Conservation (phyloP, 1,140 invertebrate species). For the Anoplolepis gracilipes region DNA sequence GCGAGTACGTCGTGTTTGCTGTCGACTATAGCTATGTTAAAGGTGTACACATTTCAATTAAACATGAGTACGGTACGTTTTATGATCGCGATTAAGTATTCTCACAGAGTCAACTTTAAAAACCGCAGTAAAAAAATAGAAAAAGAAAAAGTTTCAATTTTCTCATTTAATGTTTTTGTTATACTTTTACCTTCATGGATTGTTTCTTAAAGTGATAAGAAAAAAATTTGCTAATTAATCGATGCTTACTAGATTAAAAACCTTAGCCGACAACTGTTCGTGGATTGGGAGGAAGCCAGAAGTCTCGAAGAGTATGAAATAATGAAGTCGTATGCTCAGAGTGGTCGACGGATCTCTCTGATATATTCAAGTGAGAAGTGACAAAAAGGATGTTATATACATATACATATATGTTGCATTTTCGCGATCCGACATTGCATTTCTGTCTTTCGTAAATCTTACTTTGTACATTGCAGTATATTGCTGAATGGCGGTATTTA, state of each 20-base stretch:
- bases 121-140: neutral
- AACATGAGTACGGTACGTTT: conserved; percentile 1
- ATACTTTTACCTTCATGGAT: neutral
- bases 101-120: neutral
- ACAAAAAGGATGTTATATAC: neutral
- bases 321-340: conserved; percentile 18
- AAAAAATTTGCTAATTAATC: neutral
- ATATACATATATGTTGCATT: neutral
- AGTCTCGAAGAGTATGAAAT: neutral
- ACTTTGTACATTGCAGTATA: conserved; percentile 9
- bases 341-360: conserved; percentile 8
- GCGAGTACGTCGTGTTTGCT: neutral
- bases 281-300: conserved; percentile 6
- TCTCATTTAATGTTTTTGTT: neutral
- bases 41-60: conserved; percentile 15
- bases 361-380: neutral
- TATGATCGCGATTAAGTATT: neutral
- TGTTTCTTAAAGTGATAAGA: neutral
- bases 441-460: neutral
- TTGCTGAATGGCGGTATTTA: neutral
- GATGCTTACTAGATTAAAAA: conserved; percentile 4
- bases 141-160: neutral
- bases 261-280: conserved; percentile 1
- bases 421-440: neutral
- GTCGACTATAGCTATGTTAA: neutral